Percentiles rank a stretch among this genome's conserved stretches.
phyloP scores from a whole-genome alignment of 2,888 invertebrate species.

The Microctonus aethiopoides region DNA sequence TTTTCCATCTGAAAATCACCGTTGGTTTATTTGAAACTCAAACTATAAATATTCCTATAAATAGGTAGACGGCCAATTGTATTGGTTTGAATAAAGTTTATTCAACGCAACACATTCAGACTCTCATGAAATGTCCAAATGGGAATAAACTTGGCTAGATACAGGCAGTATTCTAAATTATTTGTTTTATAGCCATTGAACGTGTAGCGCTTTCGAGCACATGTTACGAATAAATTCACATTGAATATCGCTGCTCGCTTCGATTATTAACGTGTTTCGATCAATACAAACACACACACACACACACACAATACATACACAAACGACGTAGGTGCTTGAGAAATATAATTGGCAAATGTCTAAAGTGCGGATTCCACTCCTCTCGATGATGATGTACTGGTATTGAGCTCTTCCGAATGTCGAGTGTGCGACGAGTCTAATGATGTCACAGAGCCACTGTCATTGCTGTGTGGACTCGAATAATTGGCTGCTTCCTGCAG shows the following conservation, averaged over 20 bases:
- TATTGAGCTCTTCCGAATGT: constrained; percentile 61
- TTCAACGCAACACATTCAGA: background rate
- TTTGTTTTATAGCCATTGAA: constrained; percentile 24
- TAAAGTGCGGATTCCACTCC: constrained; percentile 62
- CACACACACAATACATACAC: no score
- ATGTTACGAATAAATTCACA: background rate
- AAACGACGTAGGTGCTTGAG: background rate
- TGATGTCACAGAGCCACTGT: constrained; percentile 86
- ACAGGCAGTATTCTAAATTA: constrained; percentile 27
- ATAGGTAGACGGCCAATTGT: background rate
- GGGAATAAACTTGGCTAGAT: background rate
- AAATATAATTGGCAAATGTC: constrained; percentile 26
- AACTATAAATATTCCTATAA: background rate
- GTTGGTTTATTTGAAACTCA: background rate
- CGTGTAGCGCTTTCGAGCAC: background rate
- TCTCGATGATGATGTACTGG: constrained; percentile 58
- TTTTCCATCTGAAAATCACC: background rate
- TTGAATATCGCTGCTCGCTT: background rate
- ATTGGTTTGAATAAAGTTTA: background rate
- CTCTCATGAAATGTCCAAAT: background rate
- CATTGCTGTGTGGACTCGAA: constrained; percentile 89
- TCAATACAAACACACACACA: background rate
- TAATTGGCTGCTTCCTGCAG: constrained; percentile 96
- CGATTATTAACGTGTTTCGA: constrained; percentile 3
- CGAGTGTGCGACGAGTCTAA: constrained; percentile 73